Evolutionary conservation across 2,113 vertebrate genomes (phyloP).

Genomic region (Ranitomeya variabilis): DNA sequence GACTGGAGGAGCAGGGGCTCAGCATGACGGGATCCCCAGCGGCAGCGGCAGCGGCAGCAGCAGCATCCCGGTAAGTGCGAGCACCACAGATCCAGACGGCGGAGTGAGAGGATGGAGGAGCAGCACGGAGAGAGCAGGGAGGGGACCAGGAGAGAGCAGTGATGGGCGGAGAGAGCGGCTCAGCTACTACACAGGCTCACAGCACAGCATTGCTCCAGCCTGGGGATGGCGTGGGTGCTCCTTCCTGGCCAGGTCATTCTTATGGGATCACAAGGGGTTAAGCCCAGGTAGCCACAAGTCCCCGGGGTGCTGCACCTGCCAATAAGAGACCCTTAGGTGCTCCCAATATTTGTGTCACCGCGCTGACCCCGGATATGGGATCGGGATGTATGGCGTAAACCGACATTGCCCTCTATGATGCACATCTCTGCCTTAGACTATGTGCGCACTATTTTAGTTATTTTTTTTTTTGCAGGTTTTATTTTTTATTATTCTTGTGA

Average conservation of each 20-base stretch:
- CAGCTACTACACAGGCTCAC: neutral
- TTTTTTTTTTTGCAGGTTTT: too few species aligned
- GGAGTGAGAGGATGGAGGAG: conserved; percentile 56
- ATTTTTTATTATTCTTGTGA: too few species aligned
- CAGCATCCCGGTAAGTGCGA: conserved; percentile 50
- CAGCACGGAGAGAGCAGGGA: conserved; percentile 51
- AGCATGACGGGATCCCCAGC: conserved; percentile 64
- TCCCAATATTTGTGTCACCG: neutral
- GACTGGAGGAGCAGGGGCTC: conserved; percentile 50
- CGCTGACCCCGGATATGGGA: neutral
- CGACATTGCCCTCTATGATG: too few species aligned
- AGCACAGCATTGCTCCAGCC: neutral
- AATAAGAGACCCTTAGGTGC: neutral
- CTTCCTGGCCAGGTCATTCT: neutral
- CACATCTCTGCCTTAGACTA: too few species aligned
- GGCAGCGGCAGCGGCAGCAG: conserved; percentile 39
- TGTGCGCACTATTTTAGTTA: too few species aligned
- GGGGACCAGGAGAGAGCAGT: neutral
- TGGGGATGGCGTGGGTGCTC: neutral
- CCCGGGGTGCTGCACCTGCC: neutral
- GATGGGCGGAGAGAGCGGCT: conserved; percentile 63
- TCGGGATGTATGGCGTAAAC: neutral
- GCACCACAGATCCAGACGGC: conserved; percentile 55
- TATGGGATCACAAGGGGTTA: neutral
- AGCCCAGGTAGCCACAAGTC: neutral